A percentile compares a stretch with the other conserved stretches of the same genome.
phyloP scores from a whole-genome alignment of 2,113 vertebrate species.

The Psammodynastes pulverulentus region DNA sequence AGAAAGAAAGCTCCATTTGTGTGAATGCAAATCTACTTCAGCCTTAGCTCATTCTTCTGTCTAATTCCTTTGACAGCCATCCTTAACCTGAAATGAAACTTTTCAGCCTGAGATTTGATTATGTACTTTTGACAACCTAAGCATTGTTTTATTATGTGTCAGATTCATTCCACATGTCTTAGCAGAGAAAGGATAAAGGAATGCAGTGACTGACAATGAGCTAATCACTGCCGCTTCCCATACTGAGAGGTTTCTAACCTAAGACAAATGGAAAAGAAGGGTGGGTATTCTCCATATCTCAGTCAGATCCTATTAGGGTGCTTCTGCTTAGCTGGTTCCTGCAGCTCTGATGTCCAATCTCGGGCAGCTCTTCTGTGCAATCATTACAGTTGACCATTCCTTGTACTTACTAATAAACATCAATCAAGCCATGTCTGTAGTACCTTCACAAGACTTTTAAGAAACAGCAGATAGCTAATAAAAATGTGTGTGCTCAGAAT shows the following conservation, averaged over 20 bases:
- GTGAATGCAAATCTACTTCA: background rate
- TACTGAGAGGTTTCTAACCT: background rate
- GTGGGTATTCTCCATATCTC: background rate
- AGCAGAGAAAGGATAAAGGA: background rate
- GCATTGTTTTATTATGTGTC: background rate
- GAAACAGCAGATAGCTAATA: constrained; percentile 12
- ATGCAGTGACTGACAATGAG: background rate
- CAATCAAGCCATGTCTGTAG: constrained; percentile 7
- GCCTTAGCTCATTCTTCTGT: background rate
- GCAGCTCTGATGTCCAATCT: background rate
- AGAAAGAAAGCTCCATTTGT: background rate
- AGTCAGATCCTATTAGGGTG: background rate
- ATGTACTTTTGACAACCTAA: background rate
- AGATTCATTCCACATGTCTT: background rate
- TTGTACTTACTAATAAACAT: background rate
- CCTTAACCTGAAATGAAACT: background rate
- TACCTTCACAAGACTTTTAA: constrained; percentile 12
- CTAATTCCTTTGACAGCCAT: background rate
- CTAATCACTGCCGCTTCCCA: background rate
- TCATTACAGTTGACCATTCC: background rate
- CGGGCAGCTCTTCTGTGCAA: background rate
- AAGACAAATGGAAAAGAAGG: background rate
- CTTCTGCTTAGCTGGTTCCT: background rate
- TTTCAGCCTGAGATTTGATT: background rate
- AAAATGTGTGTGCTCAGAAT: constrained; percentile 28